phyloP scores from a whole-genome alignment of 2,888 invertebrate species.

The Xylota sylvarum region DNA sequence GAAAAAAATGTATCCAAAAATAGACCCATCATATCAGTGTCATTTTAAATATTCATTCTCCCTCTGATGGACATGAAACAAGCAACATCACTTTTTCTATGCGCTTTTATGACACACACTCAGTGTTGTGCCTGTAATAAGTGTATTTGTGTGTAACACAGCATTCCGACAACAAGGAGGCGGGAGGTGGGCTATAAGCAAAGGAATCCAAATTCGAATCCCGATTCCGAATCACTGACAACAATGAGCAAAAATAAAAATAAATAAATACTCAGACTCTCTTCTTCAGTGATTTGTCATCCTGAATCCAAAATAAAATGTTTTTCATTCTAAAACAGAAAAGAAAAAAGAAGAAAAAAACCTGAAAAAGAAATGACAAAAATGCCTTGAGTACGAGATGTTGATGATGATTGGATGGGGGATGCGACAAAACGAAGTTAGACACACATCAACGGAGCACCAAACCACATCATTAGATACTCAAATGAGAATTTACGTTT shows the following conservation, averaged over 20 bases:
- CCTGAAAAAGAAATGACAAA: slow-evolving; percentile 2
- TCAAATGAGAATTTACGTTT: slow-evolving; percentile 59
- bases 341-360: slow-evolving; percentile 17
- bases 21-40: slow-evolving; percentile 54
- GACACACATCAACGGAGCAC: slow-evolving; percentile 38
- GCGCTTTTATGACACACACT: slow-evolving; percentile 41
- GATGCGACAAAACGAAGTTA: slow-evolving; percentile 59
- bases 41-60: slow-evolving; percentile 60
- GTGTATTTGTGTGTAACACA: slow-evolving; percentile 14
- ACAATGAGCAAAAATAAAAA: slow-evolving; percentile 53
- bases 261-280: slow-evolving; percentile 40
- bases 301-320: slow-evolving; percentile 44
- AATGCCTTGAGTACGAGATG: slow-evolving; percentile 16
- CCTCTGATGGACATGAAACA: slow-evolving; percentile 63
- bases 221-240: slow-evolving; percentile 43
- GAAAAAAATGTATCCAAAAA: slow-evolving; percentile 34
- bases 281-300: slow-evolving; percentile 45
- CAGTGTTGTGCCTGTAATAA: slow-evolving; percentile 8
- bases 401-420: slow-evolving; percentile 20
- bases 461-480: slow-evolving; percentile 56
- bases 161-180: neutral
- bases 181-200: neutral
- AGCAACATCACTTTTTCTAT: slow-evolving; percentile 45
- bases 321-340: neutral
- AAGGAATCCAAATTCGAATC: slow-evolving; percentile 28